These are phyloP conservation scores for Ennomos quercinarius DNA, from an alignment of 2,888 invertebrate genomes.

Conservation along the genomic window DNA sequence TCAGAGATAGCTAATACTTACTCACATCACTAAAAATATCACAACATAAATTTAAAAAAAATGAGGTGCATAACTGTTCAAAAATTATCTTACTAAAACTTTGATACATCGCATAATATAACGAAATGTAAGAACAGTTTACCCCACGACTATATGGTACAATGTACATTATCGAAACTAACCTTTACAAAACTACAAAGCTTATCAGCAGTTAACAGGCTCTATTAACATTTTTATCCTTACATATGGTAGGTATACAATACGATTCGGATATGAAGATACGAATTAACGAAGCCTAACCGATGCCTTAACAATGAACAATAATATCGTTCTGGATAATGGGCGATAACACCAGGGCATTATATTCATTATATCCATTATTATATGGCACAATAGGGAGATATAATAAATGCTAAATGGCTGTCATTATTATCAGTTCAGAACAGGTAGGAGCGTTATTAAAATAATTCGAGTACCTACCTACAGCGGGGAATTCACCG, in stretches of 20 bases:
- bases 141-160: too few species aligned
- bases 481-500: constrained; percentile 4
- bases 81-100: too few species aligned
- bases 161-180: background rate
- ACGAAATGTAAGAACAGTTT: too few species aligned
- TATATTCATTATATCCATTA: constrained; percentile 39
- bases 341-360: constrained; percentile 36
- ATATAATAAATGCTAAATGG: constrained; percentile 44
- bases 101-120: too few species aligned
- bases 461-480: constrained; percentile 31
- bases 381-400: constrained; percentile 42
- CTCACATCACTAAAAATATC: too few species aligned
- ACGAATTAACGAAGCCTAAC: constrained; percentile 35
- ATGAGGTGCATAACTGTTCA: too few species aligned
- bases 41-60: too few species aligned
- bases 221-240: constrained; percentile 14
- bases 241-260: constrained; percentile 14
- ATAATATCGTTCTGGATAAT: constrained; percentile 38
- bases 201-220: background rate
- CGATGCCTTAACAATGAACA: constrained; percentile 34
- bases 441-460: constrained; percentile 35
- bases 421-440: constrained; percentile 39
- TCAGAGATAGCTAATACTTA: too few species aligned
- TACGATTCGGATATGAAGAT: constrained; percentile 34
- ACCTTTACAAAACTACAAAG: background rate